Evolutionary conservation across 1,140 invertebrate species (phyloP), one percentile per base, ranked within the genome.

Genomic region (Apis dorsata): DNA sequence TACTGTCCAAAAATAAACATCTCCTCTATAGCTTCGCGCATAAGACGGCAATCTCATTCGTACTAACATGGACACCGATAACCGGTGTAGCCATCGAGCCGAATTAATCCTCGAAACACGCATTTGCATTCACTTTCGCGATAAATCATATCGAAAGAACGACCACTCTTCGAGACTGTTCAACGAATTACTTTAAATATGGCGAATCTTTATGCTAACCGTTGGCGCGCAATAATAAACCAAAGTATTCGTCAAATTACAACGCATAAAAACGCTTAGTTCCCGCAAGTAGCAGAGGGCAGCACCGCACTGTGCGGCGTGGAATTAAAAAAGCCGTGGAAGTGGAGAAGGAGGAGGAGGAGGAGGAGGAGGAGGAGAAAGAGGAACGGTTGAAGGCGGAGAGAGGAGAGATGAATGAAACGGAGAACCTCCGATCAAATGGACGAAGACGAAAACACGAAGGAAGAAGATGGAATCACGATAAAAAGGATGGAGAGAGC

Each of bases 201-300:
- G 19, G 17, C 3, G 59, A 73, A 73, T 81, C 65, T 2, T 65
- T 76, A 66, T 11, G 53, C 21, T 5, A 17, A 24, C 60, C 34
- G 13, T 12, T 49, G 55, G 21, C 51, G 34, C 79, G 55, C 34
- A 44, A 44, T 44, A 44, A 77, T 78, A 85, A 82, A 57, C 72
- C 28, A 15, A 57, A 19, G 57, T 77, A 77, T 70, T 63, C 55
- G n/a, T 28, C 66, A 73, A 86, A 85, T 84, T 84, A 68, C 85
- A 66, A 63, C 63, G 53, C 13, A 34, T 81, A 87, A 91, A 91
- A 91, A 91, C 83, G 71, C 73, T 78, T 93, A 92, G 92, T 92
- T 93, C 91, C 83, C 59, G 86, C 83, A 91, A 91, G 90, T 91
- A 89, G 88, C 81, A 93, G 92, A 85, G 93, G 93, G 93, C 93